Evolutionary conservation across 2,888 invertebrate genomes (phyloP).

Genomic region (Ophion slaviceki): DNA sequence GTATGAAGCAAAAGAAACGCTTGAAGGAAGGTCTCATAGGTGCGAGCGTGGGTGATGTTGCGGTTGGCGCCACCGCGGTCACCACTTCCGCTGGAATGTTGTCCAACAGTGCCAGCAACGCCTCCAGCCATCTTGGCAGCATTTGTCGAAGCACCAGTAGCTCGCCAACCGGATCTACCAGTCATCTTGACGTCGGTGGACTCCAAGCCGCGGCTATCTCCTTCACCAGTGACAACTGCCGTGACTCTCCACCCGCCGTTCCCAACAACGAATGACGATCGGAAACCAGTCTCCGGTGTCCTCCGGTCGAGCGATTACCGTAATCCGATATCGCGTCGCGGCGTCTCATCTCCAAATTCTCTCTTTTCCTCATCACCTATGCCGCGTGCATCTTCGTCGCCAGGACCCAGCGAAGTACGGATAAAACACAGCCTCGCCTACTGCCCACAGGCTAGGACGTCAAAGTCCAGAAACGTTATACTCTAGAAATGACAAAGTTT

Average conservation of each 20-base stretch:
- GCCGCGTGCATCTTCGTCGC: background rate
- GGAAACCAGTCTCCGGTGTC: slow-evolving; percentile 12
- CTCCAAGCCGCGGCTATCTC: slow-evolving; percentile 77
- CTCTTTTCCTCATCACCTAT: background rate
- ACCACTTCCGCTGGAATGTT: slow-evolving; percentile 69
- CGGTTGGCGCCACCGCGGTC: slow-evolving; percentile 68
- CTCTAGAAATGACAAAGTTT: no score
- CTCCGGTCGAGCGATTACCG: slow-evolving; percentile 27
- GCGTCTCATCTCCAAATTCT: background rate
- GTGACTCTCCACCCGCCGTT: slow-evolving; percentile 85
- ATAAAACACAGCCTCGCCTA: no score
- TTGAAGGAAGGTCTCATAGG: slow-evolving; percentile 95
- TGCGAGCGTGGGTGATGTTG: slow-evolving; percentile 85
- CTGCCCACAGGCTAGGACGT: no score
- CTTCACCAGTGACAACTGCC: slow-evolving; percentile 88
- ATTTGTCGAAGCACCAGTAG: slow-evolving; percentile 79
- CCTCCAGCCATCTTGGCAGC: slow-evolving; percentile 79
- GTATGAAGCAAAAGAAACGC: slow-evolving; percentile 99
- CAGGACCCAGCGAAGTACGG: no score
- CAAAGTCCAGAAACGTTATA: no score
- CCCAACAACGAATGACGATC: slow-evolving; percentile 76
- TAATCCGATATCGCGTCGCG: background rate
- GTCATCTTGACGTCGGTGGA: slow-evolving; percentile 75
- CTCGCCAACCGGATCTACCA: slow-evolving; percentile 80
- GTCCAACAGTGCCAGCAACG: slow-evolving; percentile 60